A percentile compares a stretch with the other conserved stretches of the same genome.
phyloP scores from a whole-genome alignment of 2,797 vertebrate species.

The Sandelia bainsii region DNA sequence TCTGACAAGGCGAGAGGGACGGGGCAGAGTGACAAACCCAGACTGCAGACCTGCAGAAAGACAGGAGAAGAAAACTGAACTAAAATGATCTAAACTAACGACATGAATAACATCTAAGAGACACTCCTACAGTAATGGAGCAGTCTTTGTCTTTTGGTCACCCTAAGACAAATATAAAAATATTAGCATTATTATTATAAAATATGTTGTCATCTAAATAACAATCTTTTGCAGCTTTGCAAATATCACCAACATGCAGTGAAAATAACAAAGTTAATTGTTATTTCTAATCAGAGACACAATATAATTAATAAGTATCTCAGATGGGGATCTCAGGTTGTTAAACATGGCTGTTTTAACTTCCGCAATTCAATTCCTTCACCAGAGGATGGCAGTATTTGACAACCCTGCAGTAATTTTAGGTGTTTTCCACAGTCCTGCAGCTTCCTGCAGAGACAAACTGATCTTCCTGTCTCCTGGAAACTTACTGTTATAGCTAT shows the following conservation, averaged over 20 bases:
- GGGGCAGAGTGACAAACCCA: conserved; percentile 92
- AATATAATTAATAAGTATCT: background rate
- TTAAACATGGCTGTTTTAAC: background rate
- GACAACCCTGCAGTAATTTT: background rate
- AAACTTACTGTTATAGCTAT: background rate
- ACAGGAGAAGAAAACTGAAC: conserved; percentile 12
- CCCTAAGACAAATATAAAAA: no score
- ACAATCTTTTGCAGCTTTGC: no score
- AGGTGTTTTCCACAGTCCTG: background rate
- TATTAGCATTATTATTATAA: no score
- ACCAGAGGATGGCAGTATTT: conserved; percentile 66
- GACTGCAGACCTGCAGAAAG: conserved; percentile 87
- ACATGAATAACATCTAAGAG: background rate
- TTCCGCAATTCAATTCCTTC: conserved; percentile 13
- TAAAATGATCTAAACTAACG: background rate
- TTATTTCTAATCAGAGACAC: background rate
- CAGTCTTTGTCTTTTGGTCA: no score
- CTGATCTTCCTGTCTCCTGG: background rate
- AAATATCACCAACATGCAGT: no score
- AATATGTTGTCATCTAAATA: no score
- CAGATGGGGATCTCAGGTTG: background rate
- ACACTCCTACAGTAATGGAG: no score
- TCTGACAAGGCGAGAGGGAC: conserved; percentile 85
- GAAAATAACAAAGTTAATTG: no score
- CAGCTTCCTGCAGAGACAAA: background rate